Conservation (phyloP, 2,797 vertebrate species). For the Chelidonichthys spinosus region DNA sequence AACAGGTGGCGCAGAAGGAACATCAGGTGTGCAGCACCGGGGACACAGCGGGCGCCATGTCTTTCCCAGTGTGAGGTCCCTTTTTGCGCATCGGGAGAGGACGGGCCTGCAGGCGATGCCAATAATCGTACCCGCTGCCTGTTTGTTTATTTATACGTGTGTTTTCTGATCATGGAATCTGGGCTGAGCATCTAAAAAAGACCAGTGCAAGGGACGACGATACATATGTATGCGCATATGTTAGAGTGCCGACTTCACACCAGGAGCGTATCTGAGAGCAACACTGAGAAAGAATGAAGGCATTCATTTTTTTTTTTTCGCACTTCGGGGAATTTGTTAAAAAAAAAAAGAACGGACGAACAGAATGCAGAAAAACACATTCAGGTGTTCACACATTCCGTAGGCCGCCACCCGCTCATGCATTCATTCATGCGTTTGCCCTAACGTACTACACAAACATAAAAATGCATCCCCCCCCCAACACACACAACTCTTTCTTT, state of each 20-base stretch:
- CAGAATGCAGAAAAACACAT: slow-evolving; percentile 45
- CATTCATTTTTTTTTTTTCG: slow-evolving; percentile 44
- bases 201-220: not conserved
- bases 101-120: slow-evolving; percentile 40
- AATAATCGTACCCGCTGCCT: slow-evolving; percentile 22
- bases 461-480: too few species aligned
- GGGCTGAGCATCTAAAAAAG: not conserved
- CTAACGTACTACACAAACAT: slow-evolving; percentile 35
- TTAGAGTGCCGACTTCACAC: slow-evolving; percentile 46
- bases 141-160: slow-evolving; percentile 40
- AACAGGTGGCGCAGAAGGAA: slow-evolving; percentile 54
- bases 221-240: slow-evolving; percentile 45
- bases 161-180: not conserved
- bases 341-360: slow-evolving; percentile 48
- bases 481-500: too few species aligned
- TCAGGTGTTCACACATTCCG: slow-evolving; percentile 70
- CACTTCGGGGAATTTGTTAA: slow-evolving; percentile 50
- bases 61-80: slow-evolving; percentile 63
- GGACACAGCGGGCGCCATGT: slow-evolving; percentile 65
- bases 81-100: slow-evolving; percentile 26
- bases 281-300: slow-evolving; percentile 46
- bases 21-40: slow-evolving; percentile 65
- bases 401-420: slow-evolving; percentile 59
- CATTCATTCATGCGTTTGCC: slow-evolving; percentile 70
- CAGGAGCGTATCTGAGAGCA: slow-evolving; percentile 38